Conservation (phyloP, 2,888 invertebrate genomes). For the Lymantria dispar region DNA sequence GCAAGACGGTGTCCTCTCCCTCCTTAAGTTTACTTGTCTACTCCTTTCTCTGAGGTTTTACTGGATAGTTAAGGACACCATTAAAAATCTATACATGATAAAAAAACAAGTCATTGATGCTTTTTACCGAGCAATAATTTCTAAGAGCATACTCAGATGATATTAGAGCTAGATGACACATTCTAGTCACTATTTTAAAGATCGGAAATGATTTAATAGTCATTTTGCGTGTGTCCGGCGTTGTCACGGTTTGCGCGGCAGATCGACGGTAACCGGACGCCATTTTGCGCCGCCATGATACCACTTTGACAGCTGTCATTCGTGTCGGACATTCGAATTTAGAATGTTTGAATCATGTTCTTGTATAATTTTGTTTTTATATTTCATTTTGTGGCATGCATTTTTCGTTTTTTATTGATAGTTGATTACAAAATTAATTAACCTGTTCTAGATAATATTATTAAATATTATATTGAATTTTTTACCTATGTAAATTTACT, state of each 20-base stretch:
- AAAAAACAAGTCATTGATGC: too few relatives aligned
- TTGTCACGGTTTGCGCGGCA: constrained; percentile 59
- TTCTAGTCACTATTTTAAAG: constrained; percentile 54
- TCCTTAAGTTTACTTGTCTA: too few relatives aligned
- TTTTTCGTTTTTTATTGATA: background rate
- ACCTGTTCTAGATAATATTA: background rate
- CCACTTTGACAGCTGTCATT: constrained; percentile 79
- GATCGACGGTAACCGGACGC: constrained; percentile 79
- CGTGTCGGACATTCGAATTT: constrained; percentile 71
- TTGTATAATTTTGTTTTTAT: constrained; percentile 32
- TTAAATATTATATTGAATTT: too few relatives aligned
- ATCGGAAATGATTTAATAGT: constrained; percentile 70
- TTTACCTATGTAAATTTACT: too few relatives aligned
- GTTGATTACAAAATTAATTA: background rate
- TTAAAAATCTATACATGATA: too few relatives aligned
- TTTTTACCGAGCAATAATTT: too few relatives aligned
- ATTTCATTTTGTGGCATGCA: constrained; percentile 22
- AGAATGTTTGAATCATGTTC: constrained; percentile 65
- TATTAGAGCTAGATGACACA: constrained; percentile 14
- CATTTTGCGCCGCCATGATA: constrained; percentile 69
- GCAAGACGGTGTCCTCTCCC: too few relatives aligned
- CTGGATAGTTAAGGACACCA: too few relatives aligned
- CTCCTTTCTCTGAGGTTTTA: too few relatives aligned
- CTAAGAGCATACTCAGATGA: too few relatives aligned
- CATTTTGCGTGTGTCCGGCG: constrained; percentile 53